phyloP scores from a whole-genome alignment of 2,113 vertebrate species.

The Amphilophus citrinellus region DNA sequence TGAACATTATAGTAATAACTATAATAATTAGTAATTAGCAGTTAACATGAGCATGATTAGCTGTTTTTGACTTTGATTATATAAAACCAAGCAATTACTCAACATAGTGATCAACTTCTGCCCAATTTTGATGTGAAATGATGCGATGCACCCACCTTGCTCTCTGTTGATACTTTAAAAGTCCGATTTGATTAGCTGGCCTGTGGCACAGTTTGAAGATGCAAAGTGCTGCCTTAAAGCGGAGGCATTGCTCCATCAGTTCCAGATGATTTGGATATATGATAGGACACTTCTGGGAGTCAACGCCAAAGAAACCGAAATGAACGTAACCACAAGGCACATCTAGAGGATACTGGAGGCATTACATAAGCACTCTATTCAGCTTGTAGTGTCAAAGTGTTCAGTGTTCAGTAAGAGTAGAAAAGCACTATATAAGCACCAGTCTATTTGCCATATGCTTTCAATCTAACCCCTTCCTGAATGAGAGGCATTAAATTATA shows the following conservation, averaged over 20 bases:
- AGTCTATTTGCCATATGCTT: neutral
- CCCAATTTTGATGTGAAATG: neutral
- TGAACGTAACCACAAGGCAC: neutral
- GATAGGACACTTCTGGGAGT: neutral
- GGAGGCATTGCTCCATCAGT: neutral
- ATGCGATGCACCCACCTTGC: neutral
- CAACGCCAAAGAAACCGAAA: neutral
- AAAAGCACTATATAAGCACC: neutral
- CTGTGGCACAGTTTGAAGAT: neutral
- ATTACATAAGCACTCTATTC: neutral
- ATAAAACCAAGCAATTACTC: neutral
- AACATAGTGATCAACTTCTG: neutral
- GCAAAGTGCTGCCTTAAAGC: no score
- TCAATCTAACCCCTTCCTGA: neutral
- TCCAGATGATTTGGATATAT: neutral
- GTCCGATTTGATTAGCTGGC: neutral
- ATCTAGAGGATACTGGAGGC: neutral
- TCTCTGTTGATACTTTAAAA: neutral
- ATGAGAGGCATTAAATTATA: neutral
- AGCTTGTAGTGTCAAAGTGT: neutral
- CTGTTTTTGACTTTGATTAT: neutral
- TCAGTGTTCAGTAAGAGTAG: neutral
- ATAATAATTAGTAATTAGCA: no score
- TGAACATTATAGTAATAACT: no score
- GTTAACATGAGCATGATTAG: no score